Evolutionary conservation across 2,888 invertebrate genomes (phyloP).

Genomic region (Leucozona laternaria): DNA sequence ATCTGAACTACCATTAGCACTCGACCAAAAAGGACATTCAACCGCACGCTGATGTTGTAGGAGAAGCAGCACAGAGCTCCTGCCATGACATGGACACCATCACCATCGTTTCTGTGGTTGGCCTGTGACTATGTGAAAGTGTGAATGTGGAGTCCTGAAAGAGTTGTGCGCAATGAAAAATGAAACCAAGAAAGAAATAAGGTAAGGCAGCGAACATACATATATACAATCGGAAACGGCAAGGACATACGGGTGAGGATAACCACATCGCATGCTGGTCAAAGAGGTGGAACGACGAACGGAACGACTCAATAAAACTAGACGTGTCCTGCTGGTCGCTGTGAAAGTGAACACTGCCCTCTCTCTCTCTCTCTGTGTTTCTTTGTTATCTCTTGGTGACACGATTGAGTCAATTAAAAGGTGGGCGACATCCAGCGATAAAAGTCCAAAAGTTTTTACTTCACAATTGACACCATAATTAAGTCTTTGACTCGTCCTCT

Average conservation of each 20-base stretch:
- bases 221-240: constrained; percentile 50
- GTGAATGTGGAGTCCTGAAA: constrained; percentile 4
- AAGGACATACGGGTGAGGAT: constrained; percentile 51
- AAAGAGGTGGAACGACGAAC: constrained; percentile 33
- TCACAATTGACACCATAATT: constrained; percentile 73
- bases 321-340: constrained; percentile 56
- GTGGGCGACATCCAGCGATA: constrained; percentile 70
- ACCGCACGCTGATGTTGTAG: constrained; percentile 22
- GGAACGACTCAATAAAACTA: constrained; percentile 33
- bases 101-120: constrained; percentile 7
- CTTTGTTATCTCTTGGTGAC: constrained; percentile 71
- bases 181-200: constrained; percentile 40
- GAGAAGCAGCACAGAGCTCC: background rate
- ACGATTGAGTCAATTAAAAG: constrained; percentile 75
- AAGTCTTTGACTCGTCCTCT: constrained; percentile 63
- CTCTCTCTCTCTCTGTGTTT: constrained; percentile 16
- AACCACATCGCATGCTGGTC: constrained; percentile 41
- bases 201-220: constrained; percentile 1
- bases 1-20: constrained; percentile 55
- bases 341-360: background rate
- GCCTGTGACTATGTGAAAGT: no score
- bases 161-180: constrained; percentile 70
- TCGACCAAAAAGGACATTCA: constrained; percentile 40
- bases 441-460: constrained; percentile 75
- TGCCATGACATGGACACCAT: constrained; percentile 42